A percentile compares a stretch with the other conserved stretches of the same genome.
Evolutionary conservation across 2,797 vertebrate species (phyloP).

Genomic region (Sebastiscus albofasciatus): DNA sequence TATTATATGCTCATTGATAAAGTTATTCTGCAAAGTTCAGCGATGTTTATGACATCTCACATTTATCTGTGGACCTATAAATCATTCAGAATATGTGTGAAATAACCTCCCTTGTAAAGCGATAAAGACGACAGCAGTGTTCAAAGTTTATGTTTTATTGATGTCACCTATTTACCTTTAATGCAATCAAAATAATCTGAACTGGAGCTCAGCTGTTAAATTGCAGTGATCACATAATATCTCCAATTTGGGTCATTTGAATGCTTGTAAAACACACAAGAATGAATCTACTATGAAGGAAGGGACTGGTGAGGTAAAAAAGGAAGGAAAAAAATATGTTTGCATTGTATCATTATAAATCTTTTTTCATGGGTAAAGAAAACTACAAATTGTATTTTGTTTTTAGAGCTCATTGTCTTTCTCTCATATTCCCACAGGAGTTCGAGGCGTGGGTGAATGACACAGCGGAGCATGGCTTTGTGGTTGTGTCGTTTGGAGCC

Average conservation of each 20-base stretch:
- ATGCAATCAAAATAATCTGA: background rate
- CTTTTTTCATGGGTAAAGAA: background rate
- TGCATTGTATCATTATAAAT: background rate
- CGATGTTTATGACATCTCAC: background rate
- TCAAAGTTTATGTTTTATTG: background rate
- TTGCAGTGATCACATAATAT: background rate
- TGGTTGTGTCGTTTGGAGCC: constrained; percentile 97
- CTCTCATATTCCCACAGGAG: constrained; percentile 79
- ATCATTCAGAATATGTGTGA: background rate
- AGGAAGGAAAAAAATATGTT: background rate
- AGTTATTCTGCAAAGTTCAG: background rate
- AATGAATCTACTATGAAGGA: background rate
- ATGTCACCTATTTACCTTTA: background rate
- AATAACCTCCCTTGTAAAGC: background rate
- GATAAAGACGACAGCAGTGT: background rate
- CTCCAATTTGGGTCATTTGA: background rate
- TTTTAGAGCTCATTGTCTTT: background rate
- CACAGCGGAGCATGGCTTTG: constrained; percentile 92
- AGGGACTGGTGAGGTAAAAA: background rate
- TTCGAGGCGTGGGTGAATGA: constrained; percentile 91
- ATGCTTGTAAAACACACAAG: background rate
- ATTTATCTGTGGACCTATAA: background rate
- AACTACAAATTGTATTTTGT: background rate
- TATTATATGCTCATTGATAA: background rate
- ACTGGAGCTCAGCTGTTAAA: background rate